phyloP scores from a whole-genome alignment of 2,113 vertebrate species.

The Epinephelus fuscoguttatus region DNA sequence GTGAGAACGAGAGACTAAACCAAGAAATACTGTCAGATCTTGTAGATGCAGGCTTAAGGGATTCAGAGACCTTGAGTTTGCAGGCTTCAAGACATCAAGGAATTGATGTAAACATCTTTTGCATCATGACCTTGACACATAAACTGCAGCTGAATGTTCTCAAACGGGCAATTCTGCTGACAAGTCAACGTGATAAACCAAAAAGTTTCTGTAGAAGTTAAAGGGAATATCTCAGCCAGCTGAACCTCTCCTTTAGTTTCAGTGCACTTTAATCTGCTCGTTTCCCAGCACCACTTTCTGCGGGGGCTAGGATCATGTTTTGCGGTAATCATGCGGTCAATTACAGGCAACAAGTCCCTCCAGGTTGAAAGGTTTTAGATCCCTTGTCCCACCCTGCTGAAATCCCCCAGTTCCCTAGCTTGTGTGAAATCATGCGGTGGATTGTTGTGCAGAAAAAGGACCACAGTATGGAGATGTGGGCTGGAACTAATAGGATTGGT shows the following conservation, averaged over 20 bases:
- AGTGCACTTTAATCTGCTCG: slow-evolving; percentile 2
- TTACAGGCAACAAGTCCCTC: slow-evolving; percentile 69
- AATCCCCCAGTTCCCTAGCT: slow-evolving; percentile 68
- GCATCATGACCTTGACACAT: slow-evolving; percentile 35
- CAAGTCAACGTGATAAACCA: not conserved
- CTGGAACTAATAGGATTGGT: slow-evolving; percentile 90
- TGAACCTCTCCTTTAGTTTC: slow-evolving; percentile 4
- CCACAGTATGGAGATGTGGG: slow-evolving; percentile 84
- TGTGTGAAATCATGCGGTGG: slow-evolving; percentile 78
- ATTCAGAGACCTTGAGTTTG: slow-evolving; percentile 16
- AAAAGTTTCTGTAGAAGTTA: not conserved
- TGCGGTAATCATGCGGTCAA: slow-evolving; percentile 68
- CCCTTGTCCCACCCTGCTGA: slow-evolving; percentile 46
- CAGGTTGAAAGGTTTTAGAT: slow-evolving; percentile 62
- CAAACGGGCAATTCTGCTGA: not conserved
- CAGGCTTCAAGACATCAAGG: not conserved
- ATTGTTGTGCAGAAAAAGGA: slow-evolving; percentile 76
- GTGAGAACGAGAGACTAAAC: slow-evolving; percentile 39
- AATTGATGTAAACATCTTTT: slow-evolving; percentile 18
- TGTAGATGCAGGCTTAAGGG: slow-evolving; percentile 15
- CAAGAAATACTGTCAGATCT: slow-evolving; percentile 42
- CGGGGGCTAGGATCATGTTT: slow-evolving; percentile 59
- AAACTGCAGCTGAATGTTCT: not conserved
- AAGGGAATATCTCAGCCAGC: not conserved
- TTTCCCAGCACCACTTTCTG: slow-evolving; percentile 27